Conservation (phyloP, 2,888 invertebrate species). For the Drosophila macrothrix region DNA sequence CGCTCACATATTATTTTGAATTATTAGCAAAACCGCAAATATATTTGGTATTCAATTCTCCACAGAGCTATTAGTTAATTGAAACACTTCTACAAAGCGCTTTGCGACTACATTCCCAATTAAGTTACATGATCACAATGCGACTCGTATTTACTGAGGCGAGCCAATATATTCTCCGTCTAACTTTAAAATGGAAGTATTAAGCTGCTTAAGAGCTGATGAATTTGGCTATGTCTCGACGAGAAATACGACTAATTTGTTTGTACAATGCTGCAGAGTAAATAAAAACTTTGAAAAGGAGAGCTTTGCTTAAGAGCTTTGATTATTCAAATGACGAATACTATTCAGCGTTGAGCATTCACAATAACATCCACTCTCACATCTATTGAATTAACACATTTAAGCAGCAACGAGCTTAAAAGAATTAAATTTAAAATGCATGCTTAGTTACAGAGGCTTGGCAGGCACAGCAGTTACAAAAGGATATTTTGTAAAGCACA, state of each 20-base stretch:
- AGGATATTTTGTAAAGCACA: constrained; percentile 9
- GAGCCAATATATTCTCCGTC: not conserved
- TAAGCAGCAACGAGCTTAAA: not conserved
- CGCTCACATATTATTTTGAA: not conserved
- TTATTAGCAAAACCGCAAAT: not conserved
- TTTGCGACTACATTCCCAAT: not conserved
- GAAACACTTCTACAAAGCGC: not conserved
- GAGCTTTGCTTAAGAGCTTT: not conserved
- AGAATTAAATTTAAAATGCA: constrained; percentile 14
- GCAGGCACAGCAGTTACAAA: not conserved
- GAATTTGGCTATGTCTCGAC: not conserved
- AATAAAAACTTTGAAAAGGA: not conserved
- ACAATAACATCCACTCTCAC: not conserved
- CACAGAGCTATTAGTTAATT: not conserved
- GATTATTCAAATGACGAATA: constrained; percentile 2
- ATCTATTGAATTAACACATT: constrained; percentile 3
- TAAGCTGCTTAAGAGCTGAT: not conserved
- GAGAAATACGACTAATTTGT: not conserved
- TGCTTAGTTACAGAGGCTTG: constrained; percentile 20
- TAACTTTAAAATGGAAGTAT: not conserved
- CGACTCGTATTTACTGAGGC: too few species aligned
- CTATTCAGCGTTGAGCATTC: not conserved
- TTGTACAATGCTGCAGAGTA: not conserved
- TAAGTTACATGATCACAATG: not conserved
- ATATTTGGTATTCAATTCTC: not conserved